Conservation (phyloP, 2,888 invertebrate genomes). For the Bembecia ichneumoniformis region DNA sequence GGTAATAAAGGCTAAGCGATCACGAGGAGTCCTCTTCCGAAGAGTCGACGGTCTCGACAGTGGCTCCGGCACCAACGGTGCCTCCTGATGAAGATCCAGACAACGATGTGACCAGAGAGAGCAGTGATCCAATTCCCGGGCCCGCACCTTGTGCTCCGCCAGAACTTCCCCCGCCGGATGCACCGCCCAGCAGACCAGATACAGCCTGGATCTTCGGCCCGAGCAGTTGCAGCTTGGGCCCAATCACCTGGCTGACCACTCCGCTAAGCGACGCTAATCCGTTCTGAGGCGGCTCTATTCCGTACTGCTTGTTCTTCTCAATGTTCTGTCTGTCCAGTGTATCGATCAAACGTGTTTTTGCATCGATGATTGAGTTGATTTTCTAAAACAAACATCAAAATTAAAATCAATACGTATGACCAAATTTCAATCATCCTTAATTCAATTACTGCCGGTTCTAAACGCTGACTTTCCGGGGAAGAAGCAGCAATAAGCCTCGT, state of each 20-base stretch:
- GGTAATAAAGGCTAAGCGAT: constrained; percentile 13
- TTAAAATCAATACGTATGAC: constrained; percentile 1
- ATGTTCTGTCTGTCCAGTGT: constrained; percentile 81
- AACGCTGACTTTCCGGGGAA: no score
- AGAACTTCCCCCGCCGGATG: constrained; percentile 68
- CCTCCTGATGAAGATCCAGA: constrained; percentile 63
- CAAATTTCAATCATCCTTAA: no score
- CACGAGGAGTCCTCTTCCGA: constrained; percentile 61
- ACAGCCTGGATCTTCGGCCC: constrained; percentile 76
- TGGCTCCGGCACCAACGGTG: constrained; percentile 37
- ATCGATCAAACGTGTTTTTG: constrained; percentile 80
- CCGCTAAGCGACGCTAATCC: constrained; percentile 74
- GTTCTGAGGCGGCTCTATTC: constrained; percentile 77
- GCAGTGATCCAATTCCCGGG: constrained; percentile 53
- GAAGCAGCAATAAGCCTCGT: no score
- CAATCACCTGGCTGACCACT: constrained; percentile 78
- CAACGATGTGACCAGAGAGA: constrained; percentile 59
- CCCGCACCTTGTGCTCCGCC: constrained; percentile 49
- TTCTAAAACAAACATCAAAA: constrained; percentile 71
- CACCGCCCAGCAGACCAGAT: constrained; percentile 70
- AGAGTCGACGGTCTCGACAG: constrained; percentile 60
- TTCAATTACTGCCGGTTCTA: no score
- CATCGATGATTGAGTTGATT: constrained; percentile 85
- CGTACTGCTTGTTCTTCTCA: constrained; percentile 81
- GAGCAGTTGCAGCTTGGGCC: constrained; percentile 78